phyloP scores from a whole-genome alignment of 37 sponge, comb jelly and placozoan species.

The Petrosia ficiformis region DNA sequence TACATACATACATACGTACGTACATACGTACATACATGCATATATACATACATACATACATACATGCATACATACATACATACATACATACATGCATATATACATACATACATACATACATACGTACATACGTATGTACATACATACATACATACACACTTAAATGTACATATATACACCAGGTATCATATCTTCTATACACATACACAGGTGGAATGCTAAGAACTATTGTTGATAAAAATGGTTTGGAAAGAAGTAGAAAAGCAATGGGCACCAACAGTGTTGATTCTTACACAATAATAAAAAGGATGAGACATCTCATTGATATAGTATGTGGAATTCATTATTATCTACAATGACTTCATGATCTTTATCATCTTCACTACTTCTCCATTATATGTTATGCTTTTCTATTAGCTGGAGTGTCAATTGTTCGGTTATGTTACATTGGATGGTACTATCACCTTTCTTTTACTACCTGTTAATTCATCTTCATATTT shows the following conservation, averaged over 20 bases:
- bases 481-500: neutral
- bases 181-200: neutral
- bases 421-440: slow-evolving; percentile 60
- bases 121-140: no score
- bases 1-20: no score
- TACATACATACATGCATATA: no score
- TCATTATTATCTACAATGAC: neutral
- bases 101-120: no score
- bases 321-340: slow-evolving; percentile 25
- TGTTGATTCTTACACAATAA: slow-evolving; percentile 23
- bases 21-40: no score
- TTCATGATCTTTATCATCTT: neutral
- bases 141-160: no score
- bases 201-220: slow-evolving; percentile 12
- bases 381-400: neutral
- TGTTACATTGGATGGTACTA: slow-evolving; percentile 24
- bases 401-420: slow-evolving; percentile 8
- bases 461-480: slow-evolving; percentile 36
- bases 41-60: no score
- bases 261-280: slow-evolving; percentile 1
- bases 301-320: slow-evolving; percentile 19
- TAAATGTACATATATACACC: no score
- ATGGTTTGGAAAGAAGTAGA: slow-evolving; percentile 1
- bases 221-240: slow-evolving; percentile 19
- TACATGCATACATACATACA: no score